Evolutionary conservation across 2,888 invertebrate species (phyloP), one percentile per base, ranked within the genome.

Genomic region (Tolmerus cingulatus): DNA sequence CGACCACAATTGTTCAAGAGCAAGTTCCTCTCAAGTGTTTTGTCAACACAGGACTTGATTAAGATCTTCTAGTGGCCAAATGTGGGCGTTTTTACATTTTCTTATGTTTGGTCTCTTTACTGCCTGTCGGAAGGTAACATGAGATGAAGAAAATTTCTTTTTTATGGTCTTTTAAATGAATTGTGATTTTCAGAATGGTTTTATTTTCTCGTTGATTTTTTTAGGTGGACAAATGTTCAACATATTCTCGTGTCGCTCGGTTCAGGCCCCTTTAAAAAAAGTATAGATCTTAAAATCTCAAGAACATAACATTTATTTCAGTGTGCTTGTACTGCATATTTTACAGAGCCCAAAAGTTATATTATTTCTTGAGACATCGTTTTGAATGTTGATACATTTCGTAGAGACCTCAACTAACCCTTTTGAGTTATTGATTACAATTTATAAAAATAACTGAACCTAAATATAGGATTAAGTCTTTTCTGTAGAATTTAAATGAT

Each of bases 11-110:
- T 74, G 85, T 74, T 57, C 85, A 40, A 30, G 19, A 37, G 43
- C 85, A 46, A 85, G 74, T 74, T 74, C 74, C 74, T 57, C 57
- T 85, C 74, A 74, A 85, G 85, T 85, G 74, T 85, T 85, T 85
- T 85, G 85, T 85, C 85, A 85, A 85, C 74, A 85, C 46, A 37
- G 27, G 34, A 16, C 7, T n/a, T 74, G 74, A 85, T 74, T 85
- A 85, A 37, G 85, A 43, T 85, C 85, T 43, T 85, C 12, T 85
- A 74, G 74, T 19, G 37, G 74, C 74, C 74, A 74, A 85, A 43
- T 74, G 85, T 85, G 30, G 85, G 85, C 74, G 85, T 46, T 43
- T 74, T 85, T 30, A 76, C 34, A 37, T 76, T 40, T 76, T 76
- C 76, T 40, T 76, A 34, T 30, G 23, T 19, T 12, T 27, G 12